Percentiles rank a stretch among this genome's conserved stretches.
phyloP scores from a whole-genome alignment of 2,797 vertebrate species.

The Halcyon badia region DNA sequence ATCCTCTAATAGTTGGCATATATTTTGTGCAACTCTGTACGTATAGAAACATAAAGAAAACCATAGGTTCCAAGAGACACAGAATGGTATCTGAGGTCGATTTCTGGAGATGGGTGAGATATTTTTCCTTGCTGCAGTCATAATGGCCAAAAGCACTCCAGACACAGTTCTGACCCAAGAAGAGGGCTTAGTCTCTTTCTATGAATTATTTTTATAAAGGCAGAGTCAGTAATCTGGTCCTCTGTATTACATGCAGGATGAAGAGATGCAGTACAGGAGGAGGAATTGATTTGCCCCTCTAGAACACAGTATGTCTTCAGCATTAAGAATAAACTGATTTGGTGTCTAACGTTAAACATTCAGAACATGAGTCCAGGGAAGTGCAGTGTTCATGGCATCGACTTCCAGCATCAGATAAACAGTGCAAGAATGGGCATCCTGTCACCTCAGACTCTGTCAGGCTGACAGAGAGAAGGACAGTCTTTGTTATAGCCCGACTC shows the following conservation, averaged over 20 bases:
- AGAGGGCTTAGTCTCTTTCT: not conserved
- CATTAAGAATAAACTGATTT: not conserved
- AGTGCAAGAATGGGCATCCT: not conserved
- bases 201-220: not conserved
- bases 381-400: rapidly evolving
- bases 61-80: not conserved
- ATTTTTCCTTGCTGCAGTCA: not conserved
- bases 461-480: not conserved
- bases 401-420: not conserved
- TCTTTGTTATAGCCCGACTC: not conserved
- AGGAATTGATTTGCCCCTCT: not conserved
- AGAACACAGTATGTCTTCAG: not conserved
- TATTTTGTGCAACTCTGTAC: not conserved
- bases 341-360: not conserved
- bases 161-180: not conserved
- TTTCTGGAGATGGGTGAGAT: not conserved
- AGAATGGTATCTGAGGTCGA: not conserved
- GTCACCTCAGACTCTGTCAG: not conserved
- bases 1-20: not conserved
- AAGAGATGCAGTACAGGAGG: not conserved
- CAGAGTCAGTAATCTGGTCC: not conserved
- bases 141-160: not conserved
- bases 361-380: not conserved
- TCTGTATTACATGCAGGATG: not conserved
- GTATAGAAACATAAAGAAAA: not conserved